Base-by-base conservation (phyloP, 1,140 invertebrate genomes). In the Phocides pigmalion region DNA sequence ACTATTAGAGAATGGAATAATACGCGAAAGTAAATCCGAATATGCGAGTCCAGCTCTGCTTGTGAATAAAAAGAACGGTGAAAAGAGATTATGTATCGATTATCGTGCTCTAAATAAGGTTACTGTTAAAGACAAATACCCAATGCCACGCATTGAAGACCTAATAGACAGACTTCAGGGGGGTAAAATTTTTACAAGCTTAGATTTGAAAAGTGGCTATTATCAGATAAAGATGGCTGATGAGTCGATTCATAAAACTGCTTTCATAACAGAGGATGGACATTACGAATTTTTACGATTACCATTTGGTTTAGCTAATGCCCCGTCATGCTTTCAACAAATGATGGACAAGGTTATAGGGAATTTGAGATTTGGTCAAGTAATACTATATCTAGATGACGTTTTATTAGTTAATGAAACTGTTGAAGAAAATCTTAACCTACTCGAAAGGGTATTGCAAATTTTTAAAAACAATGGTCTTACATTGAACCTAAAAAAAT, bases 271-370 rank as follows among this genome's bases (percentile, higher is more conserved):
- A 1, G 49, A 51, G 12, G 49, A 51, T 19, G 32, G 28, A 2
- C 49, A 53, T 25, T 67, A 58, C 39, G 62, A 75, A 42, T 82
- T 66, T 50, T 37, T 70, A 8, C 42, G 56, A 6, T 53, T 76
- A 6, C 71, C 76, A 1, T 77, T 81, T 67, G 77, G 72, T 0
- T 17, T 79, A n/a, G 39, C 8, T 0, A 70, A 70, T 42, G 63
- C 47, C 0, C 71, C 68, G 4, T 47, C 65, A 1, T 39, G 39
- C 16, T 77, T 78, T 35, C 73, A 49, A 35, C 22, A 51, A 35
- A 44, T 68, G 15, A 64, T 68, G 66, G 11, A 64, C 12, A 50
- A 50, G 25, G 62, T 70, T 0, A n/a, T 82, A 0, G 66, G 69
- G 3, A 63, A 51, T 16, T 4, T 63, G 11, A 42, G 64, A 5